Base-by-base conservation (phyloP, 1,140 invertebrate genomes). In the Lordiphosa clarofinis region DNA sequence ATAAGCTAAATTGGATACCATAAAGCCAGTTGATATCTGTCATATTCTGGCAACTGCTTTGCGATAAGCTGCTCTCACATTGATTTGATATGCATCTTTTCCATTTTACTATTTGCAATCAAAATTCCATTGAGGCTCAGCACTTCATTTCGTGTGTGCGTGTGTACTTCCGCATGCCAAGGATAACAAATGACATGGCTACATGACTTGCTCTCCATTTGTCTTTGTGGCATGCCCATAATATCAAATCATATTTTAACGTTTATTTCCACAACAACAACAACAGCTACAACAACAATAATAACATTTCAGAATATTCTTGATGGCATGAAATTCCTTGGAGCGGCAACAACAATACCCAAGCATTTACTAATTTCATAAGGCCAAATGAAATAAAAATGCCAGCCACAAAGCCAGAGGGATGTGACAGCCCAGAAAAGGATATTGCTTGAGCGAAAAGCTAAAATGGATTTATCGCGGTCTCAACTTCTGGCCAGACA, bases 191-290 rank as follows among this genome's bases (percentile, higher is more conserved):
- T 79, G 74, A 55, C 53, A 69, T 61, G 57, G 69, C 74, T 79
- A 78, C 74, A 78, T 78, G 74, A 48, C 64, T 68, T 56, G 53
- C 28, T 31, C 6, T 31, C 28, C 28, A 31, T 31, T 31, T 31
- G 28, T 31, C 7, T 31, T 8, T 31, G 28, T 31, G 28, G 28
- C 28, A 31, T 64, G 56, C 61, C 69, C 74, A 65, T 78, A 79
- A 78, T 79, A 78, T 73, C 64, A 78, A 78, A 78, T 79, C 74
- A 78, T 78, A 78, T 78, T 73, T 78, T 65, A 64, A 78, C 74
- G 65, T 78, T 73, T 67, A 63, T 58, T 48, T 47, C 49, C 43
- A 54, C 65, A 49, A 55, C 55, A 60, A 12, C 31, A 15, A 24
- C 39, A 44, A 8, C 65, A 46, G 47, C n/a, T n/a, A n/a, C 55